These are phyloP conservation scores for Paradoxurus hermaphroditus DNA, from an alignment of 2,113 vertebrate species.

Conservation along the genomic window DNA sequence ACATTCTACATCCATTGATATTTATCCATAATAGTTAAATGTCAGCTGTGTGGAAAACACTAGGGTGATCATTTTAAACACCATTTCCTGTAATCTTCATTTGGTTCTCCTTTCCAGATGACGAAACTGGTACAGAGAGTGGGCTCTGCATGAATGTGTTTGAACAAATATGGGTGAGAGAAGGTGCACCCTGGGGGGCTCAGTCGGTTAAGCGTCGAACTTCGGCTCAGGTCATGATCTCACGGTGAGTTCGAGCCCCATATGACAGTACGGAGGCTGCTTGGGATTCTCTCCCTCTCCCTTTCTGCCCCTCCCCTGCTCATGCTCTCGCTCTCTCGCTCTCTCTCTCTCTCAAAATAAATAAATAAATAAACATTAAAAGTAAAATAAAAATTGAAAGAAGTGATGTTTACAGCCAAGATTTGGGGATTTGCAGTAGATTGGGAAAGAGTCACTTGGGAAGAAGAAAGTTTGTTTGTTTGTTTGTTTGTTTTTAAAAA, in stretches of 20 bases:
- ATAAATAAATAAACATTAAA: no score
- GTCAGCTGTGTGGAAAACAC: neutral
- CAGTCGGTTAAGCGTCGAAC: no score
- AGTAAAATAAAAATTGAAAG: neutral
- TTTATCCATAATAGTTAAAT: neutral
- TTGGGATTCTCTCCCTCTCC: no score
- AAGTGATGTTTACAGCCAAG: neutral
- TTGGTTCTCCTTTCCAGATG: neutral
- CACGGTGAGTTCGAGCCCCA: no score
- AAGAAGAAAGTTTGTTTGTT: neutral
- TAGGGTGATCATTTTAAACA: neutral
- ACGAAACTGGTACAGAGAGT: neutral
- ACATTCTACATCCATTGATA: neutral
- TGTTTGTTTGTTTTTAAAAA: neutral
- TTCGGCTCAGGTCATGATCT: no score
- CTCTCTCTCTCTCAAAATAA: no score
- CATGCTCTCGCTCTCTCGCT: no score
- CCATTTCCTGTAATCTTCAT: neutral
- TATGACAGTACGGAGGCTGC: no score
- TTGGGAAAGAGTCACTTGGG: neutral
- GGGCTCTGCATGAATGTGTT: fast-evolving
- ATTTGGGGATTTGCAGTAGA: neutral
- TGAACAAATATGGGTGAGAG: neutral
- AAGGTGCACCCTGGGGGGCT: no score
- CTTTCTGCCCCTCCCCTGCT: no score